Base-by-base conservation (phyloP, 1,140 invertebrate species). In the Micrasema longulum region DNA sequence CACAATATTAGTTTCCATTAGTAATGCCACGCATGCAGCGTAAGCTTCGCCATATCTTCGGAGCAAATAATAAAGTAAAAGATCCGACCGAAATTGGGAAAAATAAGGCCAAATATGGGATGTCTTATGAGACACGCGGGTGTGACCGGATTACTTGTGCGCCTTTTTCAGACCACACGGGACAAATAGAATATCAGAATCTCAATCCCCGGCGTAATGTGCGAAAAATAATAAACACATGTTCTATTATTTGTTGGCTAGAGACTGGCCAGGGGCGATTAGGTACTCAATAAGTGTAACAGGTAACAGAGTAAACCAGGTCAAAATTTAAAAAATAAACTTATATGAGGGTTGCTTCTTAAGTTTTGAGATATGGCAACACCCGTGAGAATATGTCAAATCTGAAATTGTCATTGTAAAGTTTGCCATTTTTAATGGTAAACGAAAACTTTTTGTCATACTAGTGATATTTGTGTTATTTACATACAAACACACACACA, bases 131-230 rank as follows among this genome's bases (percentile, higher is more conserved):
- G 55, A 38, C 36, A 22, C 26, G 26, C n/a, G 52, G 22, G 55
- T 60, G 55, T 41, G 55, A 60, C 55, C 36, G 16, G 55, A 60
- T 20, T 60, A 60, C 55, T 55, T 20, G 47, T 20, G 20, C 43
- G 9, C 43, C 43, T 4, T 14, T 12, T 26, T 4, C 14, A 31
- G 52, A n/a, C 26, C 23, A 55, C 52, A 31, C 50, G 26, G 22
- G 52, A 31, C 36, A 41, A 60, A 60, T 60, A 60, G 55, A 60
- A 60, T 60, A 60, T 41, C 55, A 38, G 18, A 60, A 60, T 60
- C 55, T 7, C 36, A n/a, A 20, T n/a, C 50, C 50, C 50, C 10
- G 11, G 55, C 36, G 55, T 60, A 60, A 60, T 20, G 16, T 18
- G 18, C 36, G 55, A 2, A 10, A 60, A 41, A 60, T 41, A 60